These are phyloP conservation scores for Pseudomyrmex sp. DNA, from an alignment of 1,140 invertebrate species.

Conservation along the genomic window DNA sequence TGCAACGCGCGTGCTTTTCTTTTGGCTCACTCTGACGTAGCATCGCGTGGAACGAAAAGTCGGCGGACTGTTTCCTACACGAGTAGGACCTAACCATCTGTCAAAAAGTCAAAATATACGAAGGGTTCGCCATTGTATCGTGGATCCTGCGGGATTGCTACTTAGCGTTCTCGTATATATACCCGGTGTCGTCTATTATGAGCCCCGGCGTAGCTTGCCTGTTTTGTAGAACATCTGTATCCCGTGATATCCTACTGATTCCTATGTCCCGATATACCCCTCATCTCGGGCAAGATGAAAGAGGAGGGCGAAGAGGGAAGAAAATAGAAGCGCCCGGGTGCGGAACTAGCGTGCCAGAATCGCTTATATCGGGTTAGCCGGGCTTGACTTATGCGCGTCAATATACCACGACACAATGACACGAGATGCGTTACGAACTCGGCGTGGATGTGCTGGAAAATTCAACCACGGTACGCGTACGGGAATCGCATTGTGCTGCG, in stretches of 20 bases:
- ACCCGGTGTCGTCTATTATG: slow-evolving; percentile 72
- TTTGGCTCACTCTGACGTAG: background rate
- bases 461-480: background rate
- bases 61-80: slow-evolving; percentile 34
- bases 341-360: slow-evolving; percentile 26
- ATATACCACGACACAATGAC: slow-evolving; percentile 52
- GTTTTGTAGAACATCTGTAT: slow-evolving; percentile 82
- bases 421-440: slow-evolving; percentile 33
- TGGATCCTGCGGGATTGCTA: slow-evolving; percentile 81
- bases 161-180: slow-evolving; percentile 79
- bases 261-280: slow-evolving; percentile 54
- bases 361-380: slow-evolving; percentile 46
- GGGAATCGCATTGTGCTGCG: slow-evolving; percentile 50
- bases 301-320: background rate
- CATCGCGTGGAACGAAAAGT: slow-evolving; percentile 16
- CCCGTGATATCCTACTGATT: slow-evolving; percentile 70
- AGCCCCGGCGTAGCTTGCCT: slow-evolving; percentile 68
- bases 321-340: slow-evolving; percentile 43
- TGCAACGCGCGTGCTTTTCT: slow-evolving; percentile 29
- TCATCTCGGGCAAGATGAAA: slow-evolving; percentile 5
- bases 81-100: slow-evolving; percentile 76
- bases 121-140: slow-evolving; percentile 79
- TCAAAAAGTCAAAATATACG: slow-evolving; percentile 84
- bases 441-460: slow-evolving; percentile 46
- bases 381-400: slow-evolving; percentile 35